phyloP scores from a whole-genome alignment of 2,113 vertebrate species.

The Ameiurus melas region DNA sequence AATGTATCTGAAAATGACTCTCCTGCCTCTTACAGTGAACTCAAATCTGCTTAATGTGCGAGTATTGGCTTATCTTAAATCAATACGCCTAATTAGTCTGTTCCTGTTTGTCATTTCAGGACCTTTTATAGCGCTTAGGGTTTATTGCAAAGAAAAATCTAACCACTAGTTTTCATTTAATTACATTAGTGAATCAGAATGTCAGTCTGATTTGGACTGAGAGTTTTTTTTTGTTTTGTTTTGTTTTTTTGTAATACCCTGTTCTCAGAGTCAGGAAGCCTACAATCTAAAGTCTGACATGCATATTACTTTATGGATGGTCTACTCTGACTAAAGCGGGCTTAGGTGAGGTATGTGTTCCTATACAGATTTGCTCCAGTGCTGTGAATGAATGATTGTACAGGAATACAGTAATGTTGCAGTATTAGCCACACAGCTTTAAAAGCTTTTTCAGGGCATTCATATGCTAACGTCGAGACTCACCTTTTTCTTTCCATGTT shows the following conservation, averaged over 20 bases:
- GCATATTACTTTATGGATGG: not conserved
- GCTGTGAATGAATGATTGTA: too few relatives aligned
- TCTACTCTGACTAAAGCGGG: not conserved
- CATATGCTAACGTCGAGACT: not conserved
- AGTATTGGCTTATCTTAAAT: constrained; percentile 52
- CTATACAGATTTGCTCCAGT: not conserved
- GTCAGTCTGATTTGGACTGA: not conserved
- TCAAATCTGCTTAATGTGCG: constrained; percentile 55
- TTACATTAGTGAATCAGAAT: constrained; percentile 13
- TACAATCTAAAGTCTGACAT: not conserved
- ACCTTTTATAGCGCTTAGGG: not conserved
- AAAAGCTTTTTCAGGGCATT: not conserved
- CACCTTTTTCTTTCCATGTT: not conserved
- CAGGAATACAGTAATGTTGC: not conserved
- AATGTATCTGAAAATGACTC: constrained; percentile 61
- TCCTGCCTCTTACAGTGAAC: constrained; percentile 42
- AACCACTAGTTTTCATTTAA: constrained; percentile 24
- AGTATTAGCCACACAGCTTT: not conserved
- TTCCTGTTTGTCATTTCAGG: constrained; percentile 47
- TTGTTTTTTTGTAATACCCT: not conserved
- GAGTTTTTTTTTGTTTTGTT: not conserved
- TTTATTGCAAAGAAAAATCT: constrained; percentile 8
- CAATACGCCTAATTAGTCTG: constrained; percentile 65
- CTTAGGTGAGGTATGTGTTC: not conserved
- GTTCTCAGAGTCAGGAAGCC: not conserved